Conservation (phyloP, 2,888 invertebrate species). For the Petrophora chlorosata region DNA sequence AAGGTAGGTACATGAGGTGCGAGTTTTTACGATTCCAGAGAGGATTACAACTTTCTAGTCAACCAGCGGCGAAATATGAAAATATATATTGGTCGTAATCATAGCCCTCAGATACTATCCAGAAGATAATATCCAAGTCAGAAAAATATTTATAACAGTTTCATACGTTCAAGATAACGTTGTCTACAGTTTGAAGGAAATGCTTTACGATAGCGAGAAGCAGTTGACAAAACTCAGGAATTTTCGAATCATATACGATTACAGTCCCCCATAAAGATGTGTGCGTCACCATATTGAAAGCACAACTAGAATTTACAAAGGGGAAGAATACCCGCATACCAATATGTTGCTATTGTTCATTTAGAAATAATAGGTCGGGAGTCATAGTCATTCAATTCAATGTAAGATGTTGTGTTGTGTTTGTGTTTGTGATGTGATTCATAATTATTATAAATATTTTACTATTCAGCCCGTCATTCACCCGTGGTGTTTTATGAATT, state of each 20-base stretch:
- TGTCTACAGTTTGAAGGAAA: no score
- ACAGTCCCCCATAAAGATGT: constrained; percentile 2
- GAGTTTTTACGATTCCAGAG: background rate
- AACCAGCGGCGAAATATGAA: background rate
- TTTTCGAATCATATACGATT: background rate
- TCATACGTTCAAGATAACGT: no score
- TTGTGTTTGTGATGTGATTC: background rate
- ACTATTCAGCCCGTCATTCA: background rate
- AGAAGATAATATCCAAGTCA: no score
- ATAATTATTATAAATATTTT: background rate
- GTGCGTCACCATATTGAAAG: constrained; percentile 35
- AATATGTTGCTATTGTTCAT: constrained; percentile 36
- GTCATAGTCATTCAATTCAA: background rate
- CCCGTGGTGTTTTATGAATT: no score
- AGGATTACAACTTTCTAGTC: background rate
- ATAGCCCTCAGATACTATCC: no score
- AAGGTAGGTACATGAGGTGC: no score
- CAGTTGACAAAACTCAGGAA: background rate
- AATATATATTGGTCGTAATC: no score
- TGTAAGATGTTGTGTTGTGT: background rate
- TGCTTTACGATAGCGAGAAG: no score
- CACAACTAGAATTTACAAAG: constrained; percentile 24
- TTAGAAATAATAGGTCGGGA: constrained; percentile 13
- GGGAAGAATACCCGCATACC: constrained; percentile 38
- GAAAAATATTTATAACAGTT: background rate